Conservation (phyloP, 2,113 vertebrate genomes). For the Gymnocephalus cernua region DNA sequence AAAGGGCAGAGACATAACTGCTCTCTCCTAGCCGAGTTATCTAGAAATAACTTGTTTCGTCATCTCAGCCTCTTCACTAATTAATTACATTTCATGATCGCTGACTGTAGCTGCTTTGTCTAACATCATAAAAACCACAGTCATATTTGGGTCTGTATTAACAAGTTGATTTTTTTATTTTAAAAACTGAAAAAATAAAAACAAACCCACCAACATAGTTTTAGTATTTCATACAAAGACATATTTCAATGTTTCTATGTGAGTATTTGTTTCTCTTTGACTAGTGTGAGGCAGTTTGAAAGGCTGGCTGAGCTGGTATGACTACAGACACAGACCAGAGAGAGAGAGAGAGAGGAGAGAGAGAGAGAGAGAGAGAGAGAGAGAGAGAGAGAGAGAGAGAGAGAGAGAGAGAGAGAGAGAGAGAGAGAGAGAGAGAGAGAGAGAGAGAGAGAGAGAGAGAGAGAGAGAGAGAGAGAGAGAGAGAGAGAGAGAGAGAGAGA, state of each 20-base stretch:
- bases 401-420: conserved; percentile 17
- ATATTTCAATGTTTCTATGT: conserved; percentile 80
- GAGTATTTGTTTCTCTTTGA: conserved; percentile 78
- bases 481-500: conserved; percentile 21
- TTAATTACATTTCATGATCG: not conserved
- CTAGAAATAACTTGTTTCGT: not conserved
- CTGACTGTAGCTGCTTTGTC: not conserved
- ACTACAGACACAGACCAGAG: conserved; percentile 72
- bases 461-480: conserved; percentile 20
- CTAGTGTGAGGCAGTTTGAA: conserved; percentile 87
- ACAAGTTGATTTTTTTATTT: conserved; percentile 85
- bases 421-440: conserved; percentile 24
- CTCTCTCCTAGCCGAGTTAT: not conserved
- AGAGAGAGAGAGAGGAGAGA: conserved; percentile 28
- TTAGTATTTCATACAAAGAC: conserved; percentile 85
- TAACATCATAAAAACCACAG: conserved; percentile 12
- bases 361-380: conserved; percentile 17
- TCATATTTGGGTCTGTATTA: conserved; percentile 52
- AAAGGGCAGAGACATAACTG: not conserved
- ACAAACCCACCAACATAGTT: conserved; percentile 82
- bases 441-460: too few species aligned
- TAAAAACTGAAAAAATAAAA: conserved; percentile 83
- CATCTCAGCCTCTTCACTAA: not conserved
- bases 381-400: conserved; percentile 20
- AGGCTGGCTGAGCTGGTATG: conserved; percentile 84